Percentiles rank a stretch among this genome's conserved stretches.
Conservation (phyloP, 2,797 vertebrate genomes). For the Acanthurus leucopareius region DNA sequence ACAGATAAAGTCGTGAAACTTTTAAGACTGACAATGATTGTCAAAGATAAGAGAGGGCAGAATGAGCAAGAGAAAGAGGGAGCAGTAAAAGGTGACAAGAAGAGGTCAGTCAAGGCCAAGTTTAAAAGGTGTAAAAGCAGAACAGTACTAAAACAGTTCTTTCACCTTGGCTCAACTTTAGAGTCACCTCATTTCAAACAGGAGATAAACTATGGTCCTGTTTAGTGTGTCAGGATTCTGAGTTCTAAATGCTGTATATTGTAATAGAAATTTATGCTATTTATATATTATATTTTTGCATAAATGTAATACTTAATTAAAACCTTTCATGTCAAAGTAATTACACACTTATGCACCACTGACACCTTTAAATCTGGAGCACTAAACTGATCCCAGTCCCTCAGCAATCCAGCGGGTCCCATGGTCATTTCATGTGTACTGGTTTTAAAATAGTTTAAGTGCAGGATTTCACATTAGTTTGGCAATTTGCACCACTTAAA, state of each 20-base stretch:
- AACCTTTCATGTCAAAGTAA: too few species aligned
- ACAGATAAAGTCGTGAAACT: too few species aligned
- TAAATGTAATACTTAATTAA: neutral
- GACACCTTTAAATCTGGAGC: neutral
- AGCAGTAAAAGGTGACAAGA: too few species aligned
- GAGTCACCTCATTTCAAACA: neutral
- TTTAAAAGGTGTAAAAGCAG: too few species aligned
- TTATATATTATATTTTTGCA: too few species aligned
- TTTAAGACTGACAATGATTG: too few species aligned
- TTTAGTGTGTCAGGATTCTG: neutral
- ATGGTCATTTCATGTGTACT: neutral
- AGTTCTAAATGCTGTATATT: neutral
- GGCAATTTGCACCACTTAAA: neutral
- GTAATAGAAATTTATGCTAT: neutral
- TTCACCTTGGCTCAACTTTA: constrained; percentile 9
- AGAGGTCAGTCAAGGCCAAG: too few species aligned
- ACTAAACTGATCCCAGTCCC: neutral
- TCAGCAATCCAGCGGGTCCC: neutral
- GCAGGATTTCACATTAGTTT: neutral
- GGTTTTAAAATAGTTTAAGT: neutral
- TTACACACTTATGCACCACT: neutral
- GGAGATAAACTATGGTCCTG: too few species aligned
- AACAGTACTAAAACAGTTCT: neutral
- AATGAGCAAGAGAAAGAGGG: too few species aligned
- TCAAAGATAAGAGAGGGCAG: too few species aligned